Conservation (phyloP, 2,888 invertebrate species). For the Germaria angustata region DNA sequence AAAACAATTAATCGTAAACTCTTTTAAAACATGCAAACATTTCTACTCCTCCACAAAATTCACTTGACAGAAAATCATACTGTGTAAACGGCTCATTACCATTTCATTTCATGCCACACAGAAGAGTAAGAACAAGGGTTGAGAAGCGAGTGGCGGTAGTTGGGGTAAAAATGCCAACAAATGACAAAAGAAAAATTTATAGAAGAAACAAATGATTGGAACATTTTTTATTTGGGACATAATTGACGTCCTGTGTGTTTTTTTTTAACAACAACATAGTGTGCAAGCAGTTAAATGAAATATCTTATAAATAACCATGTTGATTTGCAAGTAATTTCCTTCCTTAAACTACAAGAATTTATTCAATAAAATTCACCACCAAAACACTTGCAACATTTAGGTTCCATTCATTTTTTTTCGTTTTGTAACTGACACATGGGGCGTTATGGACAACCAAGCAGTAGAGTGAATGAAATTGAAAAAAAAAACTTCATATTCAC, state of each 20-base stretch:
- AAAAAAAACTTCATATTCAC: slow-evolving; percentile 59
- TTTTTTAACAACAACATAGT: not conserved
- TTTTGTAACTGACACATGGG: slow-evolving; percentile 52
- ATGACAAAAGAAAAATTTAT: slow-evolving; percentile 4
- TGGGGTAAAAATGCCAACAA: slow-evolving; percentile 48
- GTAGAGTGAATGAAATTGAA: not conserved
- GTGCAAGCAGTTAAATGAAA: slow-evolving; percentile 41
- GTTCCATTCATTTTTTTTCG: slow-evolving; percentile 10
- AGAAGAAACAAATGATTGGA: slow-evolving; percentile 52
- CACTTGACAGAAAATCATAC: slow-evolving; percentile 51
- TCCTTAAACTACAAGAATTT: slow-evolving; percentile 40
- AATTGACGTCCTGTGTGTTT: slow-evolving; percentile 11
- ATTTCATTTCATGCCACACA: slow-evolving; percentile 46
- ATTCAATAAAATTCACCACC: not conserved
- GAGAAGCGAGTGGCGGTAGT: not conserved
- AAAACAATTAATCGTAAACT: slow-evolving; percentile 52
- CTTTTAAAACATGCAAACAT: slow-evolving; percentile 52
- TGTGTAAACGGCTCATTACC: slow-evolving; percentile 65
- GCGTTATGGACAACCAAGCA: slow-evolving; percentile 31
- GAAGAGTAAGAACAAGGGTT: not conserved
- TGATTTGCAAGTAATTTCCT: slow-evolving; percentile 69
- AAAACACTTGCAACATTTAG: slow-evolving; percentile 16
- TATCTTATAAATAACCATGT: slow-evolving; percentile 60
- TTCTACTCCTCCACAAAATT: slow-evolving; percentile 15
- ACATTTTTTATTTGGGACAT: slow-evolving; percentile 41